These are phyloP conservation scores for Denticeps clupeoides DNA, from an alignment of 2,797 vertebrate genomes.

Conservation along the genomic window DNA sequence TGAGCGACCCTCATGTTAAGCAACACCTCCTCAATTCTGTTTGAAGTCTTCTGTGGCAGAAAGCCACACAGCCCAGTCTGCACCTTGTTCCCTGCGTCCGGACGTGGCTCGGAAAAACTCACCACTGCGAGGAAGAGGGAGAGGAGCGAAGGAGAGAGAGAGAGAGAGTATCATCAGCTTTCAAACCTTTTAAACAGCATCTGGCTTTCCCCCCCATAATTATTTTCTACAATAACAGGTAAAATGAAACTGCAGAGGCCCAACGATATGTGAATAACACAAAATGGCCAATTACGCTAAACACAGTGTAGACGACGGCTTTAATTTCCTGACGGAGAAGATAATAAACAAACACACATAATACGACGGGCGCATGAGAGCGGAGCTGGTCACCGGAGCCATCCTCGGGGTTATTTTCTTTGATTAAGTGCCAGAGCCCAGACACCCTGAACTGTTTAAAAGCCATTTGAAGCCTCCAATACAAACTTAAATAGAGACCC, in stretches of 20 bases:
- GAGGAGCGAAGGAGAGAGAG: neutral
- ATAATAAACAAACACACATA: conserved; percentile 52
- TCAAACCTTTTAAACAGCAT: conserved; percentile 18
- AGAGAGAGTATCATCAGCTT: conserved; percentile 14
- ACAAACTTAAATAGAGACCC: conserved; percentile 48
- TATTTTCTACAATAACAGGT: conserved; percentile 37
- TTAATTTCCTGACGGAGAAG: conserved; percentile 52
- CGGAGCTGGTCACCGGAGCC: conserved; percentile 42
- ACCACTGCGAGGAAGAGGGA: neutral
- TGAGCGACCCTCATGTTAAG: conserved; percentile 36
- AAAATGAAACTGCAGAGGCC: conserved; percentile 30
- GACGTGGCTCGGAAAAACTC: conserved; percentile 20
- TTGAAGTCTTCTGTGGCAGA: conserved; percentile 34
- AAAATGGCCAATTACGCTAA: conserved; percentile 55
- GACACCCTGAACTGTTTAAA: conserved; percentile 41
- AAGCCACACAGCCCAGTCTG: conserved; percentile 21
- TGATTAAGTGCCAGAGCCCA: conserved; percentile 55
- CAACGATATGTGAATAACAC: conserved; percentile 38
- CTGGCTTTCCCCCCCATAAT: conserved; percentile 18
- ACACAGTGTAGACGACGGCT: conserved; percentile 37
- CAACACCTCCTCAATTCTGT: conserved; percentile 35
- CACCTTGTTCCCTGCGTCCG: conserved; percentile 29
- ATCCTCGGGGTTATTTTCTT: conserved; percentile 53
- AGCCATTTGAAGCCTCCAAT: conserved; percentile 50
- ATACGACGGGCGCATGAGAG: conserved; percentile 35